These are phyloP conservation scores for Callionymus lyra DNA, from an alignment of 2,113 vertebrate species.

Conservation along the genomic window DNA sequence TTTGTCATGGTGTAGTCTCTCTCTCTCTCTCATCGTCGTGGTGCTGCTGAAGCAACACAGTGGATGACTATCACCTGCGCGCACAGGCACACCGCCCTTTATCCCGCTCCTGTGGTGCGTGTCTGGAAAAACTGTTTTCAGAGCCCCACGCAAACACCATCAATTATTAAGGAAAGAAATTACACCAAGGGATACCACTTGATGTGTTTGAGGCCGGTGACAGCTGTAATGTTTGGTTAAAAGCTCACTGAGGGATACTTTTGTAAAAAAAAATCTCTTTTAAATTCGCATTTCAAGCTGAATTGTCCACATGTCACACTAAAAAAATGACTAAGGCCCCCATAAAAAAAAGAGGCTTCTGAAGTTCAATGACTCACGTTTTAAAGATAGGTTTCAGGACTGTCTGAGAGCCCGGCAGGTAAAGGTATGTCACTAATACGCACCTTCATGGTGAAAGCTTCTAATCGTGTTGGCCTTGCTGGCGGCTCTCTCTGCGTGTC, in stretches of 20 bases:
- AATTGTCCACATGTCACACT: conserved; percentile 43
- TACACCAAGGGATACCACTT: conserved; percentile 49
- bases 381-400: conserved; percentile 56
- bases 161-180: conserved; percentile 69
- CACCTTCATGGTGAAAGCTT: conserved; percentile 98
- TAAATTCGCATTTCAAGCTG: conserved; percentile 17
- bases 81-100: conserved; percentile 47
- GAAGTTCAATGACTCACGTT: conserved; percentile 55
- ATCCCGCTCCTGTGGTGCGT: conserved; percentile 51
- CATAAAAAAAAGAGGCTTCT: conserved; percentile 47
- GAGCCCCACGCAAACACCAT: conserved; percentile 63
- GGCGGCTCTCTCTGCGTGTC: conserved; percentile 78
- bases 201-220: conserved; percentile 40
- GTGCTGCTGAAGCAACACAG: conserved; percentile 44
- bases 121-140: conserved; percentile 67
- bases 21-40: too few relatives aligned
- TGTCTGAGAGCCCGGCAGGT: conserved; percentile 48
- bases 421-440: conserved; percentile 63
- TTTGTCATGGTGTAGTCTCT: conserved; percentile 49
- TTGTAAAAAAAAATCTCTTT: conserved; percentile 7
- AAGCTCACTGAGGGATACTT: conserved; percentile 25
- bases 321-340: conserved; percentile 49
- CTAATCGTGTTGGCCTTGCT: conserved; percentile 93
- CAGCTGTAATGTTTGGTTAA: conserved; percentile 44
- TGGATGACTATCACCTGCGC: conserved; percentile 60